Percentiles rank a stretch among this genome's conserved stretches.
Evolutionary conservation across 1,140 invertebrate genomes (phyloP).

Genomic region (Lamellibrachia luymesi): DNA sequence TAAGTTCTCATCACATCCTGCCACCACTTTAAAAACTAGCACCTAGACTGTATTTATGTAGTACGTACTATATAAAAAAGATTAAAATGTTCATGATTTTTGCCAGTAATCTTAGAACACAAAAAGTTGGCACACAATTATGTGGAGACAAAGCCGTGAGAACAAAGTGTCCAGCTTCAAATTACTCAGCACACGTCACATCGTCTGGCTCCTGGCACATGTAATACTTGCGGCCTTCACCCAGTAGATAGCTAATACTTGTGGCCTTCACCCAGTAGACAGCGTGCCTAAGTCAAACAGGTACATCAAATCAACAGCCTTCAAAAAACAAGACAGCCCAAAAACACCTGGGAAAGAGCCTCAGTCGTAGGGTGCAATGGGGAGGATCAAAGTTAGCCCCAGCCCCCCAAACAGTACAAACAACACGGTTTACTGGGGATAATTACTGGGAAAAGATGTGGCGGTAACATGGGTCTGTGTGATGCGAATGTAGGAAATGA

Average conservation of each 20-base stretch:
- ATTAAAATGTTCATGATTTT: too few species aligned
- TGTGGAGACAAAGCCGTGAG: neutral
- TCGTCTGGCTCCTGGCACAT: neutral
- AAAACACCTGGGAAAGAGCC: neutral
- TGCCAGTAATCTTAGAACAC: neutral
- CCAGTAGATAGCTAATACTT: neutral
- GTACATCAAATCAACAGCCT: neutral
- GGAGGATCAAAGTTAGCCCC: neutral
- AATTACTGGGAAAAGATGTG: neutral
- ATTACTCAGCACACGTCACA: neutral
- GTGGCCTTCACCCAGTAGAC: neutral
- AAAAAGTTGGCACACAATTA: neutral
- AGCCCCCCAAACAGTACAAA: neutral
- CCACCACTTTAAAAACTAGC: too few species aligned
- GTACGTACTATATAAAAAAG: too few species aligned
- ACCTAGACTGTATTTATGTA: too few species aligned
- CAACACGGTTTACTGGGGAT: neutral
- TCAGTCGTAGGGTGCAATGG: neutral
- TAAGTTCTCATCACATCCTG: too few species aligned
- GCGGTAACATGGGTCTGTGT: neutral
- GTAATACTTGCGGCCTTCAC: neutral
- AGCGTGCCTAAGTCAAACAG: neutral
- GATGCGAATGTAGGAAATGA: neutral
- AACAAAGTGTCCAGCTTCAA: neutral
- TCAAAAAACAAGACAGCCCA: neutral